A percentile compares a stretch with the other conserved stretches of the same genome.
Conservation (phyloP, 2,888 invertebrate species). For the Campoplex capitator region DNA sequence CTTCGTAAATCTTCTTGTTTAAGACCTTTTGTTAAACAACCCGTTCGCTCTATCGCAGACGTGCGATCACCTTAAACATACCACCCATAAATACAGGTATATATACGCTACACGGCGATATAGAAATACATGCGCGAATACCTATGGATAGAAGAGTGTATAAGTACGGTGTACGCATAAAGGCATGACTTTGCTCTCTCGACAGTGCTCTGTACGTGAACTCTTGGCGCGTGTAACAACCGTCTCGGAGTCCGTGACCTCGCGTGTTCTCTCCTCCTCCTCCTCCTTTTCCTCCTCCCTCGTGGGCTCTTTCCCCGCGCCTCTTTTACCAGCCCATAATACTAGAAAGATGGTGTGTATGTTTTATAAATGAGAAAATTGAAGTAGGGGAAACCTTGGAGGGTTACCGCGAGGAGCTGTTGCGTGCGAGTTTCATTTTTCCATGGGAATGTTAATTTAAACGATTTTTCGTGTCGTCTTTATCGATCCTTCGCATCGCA, state of each 20-base stretch:
- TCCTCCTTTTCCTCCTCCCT: neutral
- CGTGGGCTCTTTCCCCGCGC: constrained; percentile 8
- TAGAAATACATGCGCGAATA: neutral
- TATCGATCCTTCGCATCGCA: neutral
- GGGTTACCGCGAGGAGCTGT: constrained; percentile 9
- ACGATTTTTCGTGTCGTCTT: constrained; percentile 15
- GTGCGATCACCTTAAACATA: neutral
- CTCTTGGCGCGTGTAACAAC: constrained; percentile 56
- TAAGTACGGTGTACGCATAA: constrained; percentile 15
- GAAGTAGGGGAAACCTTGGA: constrained; percentile 12
- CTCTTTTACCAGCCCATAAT: constrained; percentile 24
- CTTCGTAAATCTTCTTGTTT: neutral
- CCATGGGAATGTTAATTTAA: constrained; percentile 11
- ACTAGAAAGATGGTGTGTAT: constrained; percentile 31
- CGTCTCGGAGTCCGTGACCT: constrained; percentile 76
- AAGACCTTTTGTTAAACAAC: neutral
- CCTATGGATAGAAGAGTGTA: neutral
- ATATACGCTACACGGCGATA: neutral
- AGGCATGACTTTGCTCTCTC: constrained; percentile 22
- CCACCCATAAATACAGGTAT: neutral
- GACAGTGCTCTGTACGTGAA: constrained; percentile 44
- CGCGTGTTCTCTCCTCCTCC: constrained; percentile 74
- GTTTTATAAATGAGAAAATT: constrained; percentile 37
- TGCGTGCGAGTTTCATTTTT: constrained; percentile 10
- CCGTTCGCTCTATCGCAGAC: neutral